These are phyloP conservation scores for Temnopleurus reevesii DNA, from an alignment of 53 echinoderm and acorn worm genomes.

Conservation along the genomic window DNA sequence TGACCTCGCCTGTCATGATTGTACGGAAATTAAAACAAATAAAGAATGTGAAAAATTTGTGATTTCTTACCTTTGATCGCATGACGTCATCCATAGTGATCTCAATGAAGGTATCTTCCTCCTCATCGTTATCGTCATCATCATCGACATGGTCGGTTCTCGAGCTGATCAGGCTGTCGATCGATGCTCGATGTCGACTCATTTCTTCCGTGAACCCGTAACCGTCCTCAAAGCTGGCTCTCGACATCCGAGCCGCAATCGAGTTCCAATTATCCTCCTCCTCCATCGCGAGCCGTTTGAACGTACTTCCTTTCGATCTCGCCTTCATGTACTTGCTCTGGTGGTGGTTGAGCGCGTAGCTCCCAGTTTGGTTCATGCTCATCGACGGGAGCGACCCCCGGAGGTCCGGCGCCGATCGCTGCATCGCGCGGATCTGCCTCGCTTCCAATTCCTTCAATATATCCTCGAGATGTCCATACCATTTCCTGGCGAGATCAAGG, in stretches of 20 bases:
- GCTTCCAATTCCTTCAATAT: conserved; percentile 17
- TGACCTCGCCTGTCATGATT: too few species aligned
- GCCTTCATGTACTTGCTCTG: conserved; percentile 2
- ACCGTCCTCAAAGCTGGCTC: conserved; percentile 36
- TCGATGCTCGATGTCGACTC: conserved; percentile 28
- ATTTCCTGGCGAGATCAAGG: conserved; percentile 2
- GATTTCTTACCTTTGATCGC: background rate
- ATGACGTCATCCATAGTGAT: conserved; percentile 47
- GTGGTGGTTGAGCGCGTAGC: background rate
- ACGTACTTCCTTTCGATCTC: conserved; percentile 13
- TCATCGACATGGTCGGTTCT: background rate
- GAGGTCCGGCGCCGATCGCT: conserved; percentile 3
- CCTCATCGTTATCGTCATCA: background rate
- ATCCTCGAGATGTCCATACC: conserved; percentile 53
- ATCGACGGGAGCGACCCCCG: background rate
- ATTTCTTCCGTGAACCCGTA: conserved; percentile 42
- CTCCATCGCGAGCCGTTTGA: conserved; percentile 36
- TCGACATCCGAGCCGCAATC: conserved; percentile 53
- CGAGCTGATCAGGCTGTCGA: background rate
- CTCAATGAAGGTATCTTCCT: conserved; percentile 38
- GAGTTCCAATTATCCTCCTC: conserved; percentile 52
- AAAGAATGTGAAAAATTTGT: too few species aligned
- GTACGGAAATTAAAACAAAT: too few species aligned
- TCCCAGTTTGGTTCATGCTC: conserved; percentile 7
- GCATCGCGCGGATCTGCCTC: conserved; percentile 16